Evolutionary conservation across 92 coral and sea anemone species (phyloP), one percentile per base, ranked within the genome.

Genomic region (Bergia puertoricense): DNA sequence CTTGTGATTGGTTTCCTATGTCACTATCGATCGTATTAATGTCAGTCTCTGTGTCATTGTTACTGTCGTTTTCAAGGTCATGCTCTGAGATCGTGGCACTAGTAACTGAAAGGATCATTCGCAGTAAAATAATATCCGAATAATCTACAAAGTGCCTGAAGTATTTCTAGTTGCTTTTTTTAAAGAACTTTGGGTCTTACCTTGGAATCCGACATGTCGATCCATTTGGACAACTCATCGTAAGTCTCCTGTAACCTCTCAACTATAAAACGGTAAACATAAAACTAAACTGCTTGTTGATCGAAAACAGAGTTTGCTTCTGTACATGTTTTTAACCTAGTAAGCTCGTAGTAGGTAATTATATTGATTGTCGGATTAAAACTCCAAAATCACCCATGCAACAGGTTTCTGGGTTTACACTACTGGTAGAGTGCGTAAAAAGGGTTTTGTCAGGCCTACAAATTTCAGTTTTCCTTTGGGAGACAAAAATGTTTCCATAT

Each of bases 131-230:
- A 62, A 18, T 23, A 57, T 62, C 30, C 30, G 8, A 22, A 15
- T 22, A 2, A 62, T 62, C 8, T 0, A 16, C 18, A 23, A 62
- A 62, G 30, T 20, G 30, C 20, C 30, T 62, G 1, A 62, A 62
- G 0, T 62, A 62, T 18, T 2, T 8, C 8, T 62, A 14, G 69
- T 62, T 16, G 69, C 69, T 62, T 62, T 62, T 62, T 6, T 62
- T 30, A 7, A 2, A 10, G 16, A 75, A 75, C 38, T 8, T 45
- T 38, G 16, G 5, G 18, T 11, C 76, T 82, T 78, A 96, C 99
- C 98, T 95, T 96, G n/a, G 94, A 72, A 86, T 96, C 99, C 41
- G 94, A 85, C 16, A 79, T 82, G 80, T 96, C 99, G 75, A 93
- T 89, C 99, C 99, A 96, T 80, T 95, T 96, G 62, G 91, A 89